Conservation (phyloP, 2,113 vertebrate genomes). For the Gallinago jamesoni region DNA sequence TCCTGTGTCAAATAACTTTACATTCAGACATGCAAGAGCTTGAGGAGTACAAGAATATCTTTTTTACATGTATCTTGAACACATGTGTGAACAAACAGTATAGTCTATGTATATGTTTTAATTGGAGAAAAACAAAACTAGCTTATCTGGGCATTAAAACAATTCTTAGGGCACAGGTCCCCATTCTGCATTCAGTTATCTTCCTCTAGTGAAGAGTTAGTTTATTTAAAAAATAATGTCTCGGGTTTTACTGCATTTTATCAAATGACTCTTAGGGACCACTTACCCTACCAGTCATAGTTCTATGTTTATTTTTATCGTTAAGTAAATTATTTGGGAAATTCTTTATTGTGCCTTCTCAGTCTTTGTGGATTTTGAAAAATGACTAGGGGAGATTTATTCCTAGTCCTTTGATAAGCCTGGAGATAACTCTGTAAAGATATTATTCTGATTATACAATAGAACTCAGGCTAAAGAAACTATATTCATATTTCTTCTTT, state of each 20-base stretch:
- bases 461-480: neutral
- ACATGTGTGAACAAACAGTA: neutral
- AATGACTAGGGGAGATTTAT: neutral
- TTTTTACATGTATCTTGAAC: neutral
- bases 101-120: neutral
- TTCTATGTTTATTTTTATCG: neutral
- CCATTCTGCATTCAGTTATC: neutral
- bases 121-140: neutral
- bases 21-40: rapidly evolving
- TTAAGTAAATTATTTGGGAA: neutral
- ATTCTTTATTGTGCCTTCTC: neutral
- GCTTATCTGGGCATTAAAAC: neutral
- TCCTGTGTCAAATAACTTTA: neutral
- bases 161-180: neutral
- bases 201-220: neutral
- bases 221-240: neutral
- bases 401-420: neutral
- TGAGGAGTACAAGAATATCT: neutral
- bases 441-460: neutral
- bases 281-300: neutral
- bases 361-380: neutral
- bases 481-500: neutral
- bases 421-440: neutral
- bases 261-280: neutral
- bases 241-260: neutral